These are phyloP conservation scores for Pomacea maculata DNA, from an alignment of 1,140 invertebrate genomes.

Conservation along the genomic window DNA sequence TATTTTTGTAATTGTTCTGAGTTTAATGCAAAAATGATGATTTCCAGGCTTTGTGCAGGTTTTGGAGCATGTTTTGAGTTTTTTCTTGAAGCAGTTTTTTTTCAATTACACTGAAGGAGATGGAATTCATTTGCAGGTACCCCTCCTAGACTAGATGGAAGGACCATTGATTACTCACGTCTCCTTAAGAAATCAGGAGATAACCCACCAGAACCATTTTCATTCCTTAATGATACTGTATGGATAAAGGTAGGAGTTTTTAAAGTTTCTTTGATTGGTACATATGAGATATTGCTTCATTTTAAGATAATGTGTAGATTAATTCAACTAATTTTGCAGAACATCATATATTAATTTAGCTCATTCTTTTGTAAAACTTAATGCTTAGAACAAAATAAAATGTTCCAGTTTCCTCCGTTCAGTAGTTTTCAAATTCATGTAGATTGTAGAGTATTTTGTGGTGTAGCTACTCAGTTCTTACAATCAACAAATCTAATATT, in stretches of 20 bases:
- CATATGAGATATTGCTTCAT: not conserved
- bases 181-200: slow-evolving; percentile 73
- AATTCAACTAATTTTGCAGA: too few relatives aligned
- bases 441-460: too few relatives aligned
- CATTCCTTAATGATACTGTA: slow-evolving; percentile 84
- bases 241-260: slow-evolving; percentile 74
- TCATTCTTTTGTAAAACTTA: too few relatives aligned
- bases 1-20: too few relatives aligned
- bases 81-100: not conserved
- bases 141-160: slow-evolving; percentile 81
- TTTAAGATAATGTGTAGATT: too few relatives aligned
- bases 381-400: too few relatives aligned
- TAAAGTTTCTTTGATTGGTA: not conserved
- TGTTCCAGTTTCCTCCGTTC: too few relatives aligned
- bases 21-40: too few relatives aligned
- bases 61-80: not conserved
- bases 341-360: too few relatives aligned
- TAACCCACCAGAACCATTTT: slow-evolving; percentile 82
- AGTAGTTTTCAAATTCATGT: too few relatives aligned
- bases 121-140: slow-evolving; percentile 73
- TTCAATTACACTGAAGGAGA: not conserved
- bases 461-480: too few relatives aligned
- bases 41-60: not conserved
- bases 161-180: slow-evolving; percentile 79
- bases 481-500: too few relatives aligned